phyloP scores from a whole-genome alignment of 2,888 invertebrate genomes.

The Apocheima hispidaria region DNA sequence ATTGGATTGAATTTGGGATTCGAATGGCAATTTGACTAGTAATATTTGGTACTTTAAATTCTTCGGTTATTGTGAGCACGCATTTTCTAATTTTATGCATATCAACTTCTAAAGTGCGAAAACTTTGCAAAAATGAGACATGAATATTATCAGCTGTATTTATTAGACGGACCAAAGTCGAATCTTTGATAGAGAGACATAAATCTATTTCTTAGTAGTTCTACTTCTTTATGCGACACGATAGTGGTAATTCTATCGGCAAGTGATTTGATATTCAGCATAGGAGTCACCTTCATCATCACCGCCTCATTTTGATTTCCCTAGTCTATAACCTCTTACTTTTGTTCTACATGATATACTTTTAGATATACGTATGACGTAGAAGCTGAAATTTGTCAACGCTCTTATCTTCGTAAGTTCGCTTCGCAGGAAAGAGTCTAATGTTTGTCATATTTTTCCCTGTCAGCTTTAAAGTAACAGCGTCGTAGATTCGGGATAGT shows the following conservation, averaged over 20 bases:
- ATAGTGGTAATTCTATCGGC: too few relatives aligned
- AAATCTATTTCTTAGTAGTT: too few relatives aligned
- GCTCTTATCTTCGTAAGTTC: conserved; percentile 18
- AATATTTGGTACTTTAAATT: neutral
- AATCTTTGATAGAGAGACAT: too few relatives aligned
- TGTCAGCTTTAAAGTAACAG: conserved; percentile 27
- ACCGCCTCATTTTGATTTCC: neutral
- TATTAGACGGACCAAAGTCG: too few relatives aligned
- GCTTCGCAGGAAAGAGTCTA: conserved; percentile 21
- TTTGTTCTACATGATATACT: neutral
- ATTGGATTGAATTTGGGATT: conserved; percentile 13
- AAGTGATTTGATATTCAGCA: too few relatives aligned
- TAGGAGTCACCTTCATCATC: too few relatives aligned
- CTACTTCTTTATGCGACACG: too few relatives aligned
- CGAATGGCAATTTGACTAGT: conserved; percentile 2
- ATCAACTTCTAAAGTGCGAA: too few relatives aligned
- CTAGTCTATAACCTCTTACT: too few relatives aligned
- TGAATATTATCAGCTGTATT: too few relatives aligned
- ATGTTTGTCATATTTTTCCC: conserved; percentile 25
- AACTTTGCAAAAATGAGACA: too few relatives aligned
- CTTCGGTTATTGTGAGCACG: neutral
- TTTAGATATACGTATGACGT: neutral
- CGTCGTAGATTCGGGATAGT: conserved; percentile 15
- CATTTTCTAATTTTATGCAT: too few relatives aligned
- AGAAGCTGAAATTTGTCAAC: conserved; percentile 7